Conservation (phyloP, 2,113 vertebrate species). For the Guaruba guarouba region DNA sequence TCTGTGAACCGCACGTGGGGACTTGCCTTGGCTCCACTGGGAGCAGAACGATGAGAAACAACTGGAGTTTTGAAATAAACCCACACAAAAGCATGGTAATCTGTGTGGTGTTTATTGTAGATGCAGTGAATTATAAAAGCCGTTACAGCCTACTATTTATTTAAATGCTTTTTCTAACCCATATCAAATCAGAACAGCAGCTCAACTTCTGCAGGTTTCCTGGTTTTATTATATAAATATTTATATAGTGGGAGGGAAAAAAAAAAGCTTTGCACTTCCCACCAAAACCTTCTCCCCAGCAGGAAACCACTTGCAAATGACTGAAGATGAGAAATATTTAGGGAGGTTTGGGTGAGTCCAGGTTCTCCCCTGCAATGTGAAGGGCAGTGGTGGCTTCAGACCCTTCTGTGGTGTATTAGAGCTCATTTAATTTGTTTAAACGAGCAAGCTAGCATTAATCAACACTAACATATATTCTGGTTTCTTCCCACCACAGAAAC, state of each 20-base stretch:
- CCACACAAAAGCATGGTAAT: neutral
- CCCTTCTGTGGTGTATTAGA: neutral
- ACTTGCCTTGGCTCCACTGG: neutral
- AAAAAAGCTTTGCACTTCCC: neutral
- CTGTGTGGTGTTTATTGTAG: conserved; percentile 61
- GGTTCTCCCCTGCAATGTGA: neutral
- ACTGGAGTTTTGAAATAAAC: conserved; percentile 28
- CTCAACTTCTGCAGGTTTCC: neutral
- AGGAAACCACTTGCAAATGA: neutral
- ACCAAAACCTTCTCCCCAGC: neutral
- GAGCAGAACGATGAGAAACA: neutral
- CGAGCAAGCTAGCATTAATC: neutral
- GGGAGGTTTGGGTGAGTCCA: neutral
- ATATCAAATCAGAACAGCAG: neutral
- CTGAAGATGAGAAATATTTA: neutral
- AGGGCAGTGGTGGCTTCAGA: neutral
- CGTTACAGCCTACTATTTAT: neutral
- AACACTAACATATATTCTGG: neutral
- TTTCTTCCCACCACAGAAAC: neutral
- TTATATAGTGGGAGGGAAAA: neutral
- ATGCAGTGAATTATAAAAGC: neutral
- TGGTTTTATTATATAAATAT: conserved; percentile 38
- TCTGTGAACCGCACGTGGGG: neutral
- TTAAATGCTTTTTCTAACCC: conserved; percentile 2
- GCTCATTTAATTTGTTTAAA: neutral